Evolutionary conservation across 30 jellyfish, hydroid and myxozoan species (phyloP).

Genomic region (Aurelia aurita): DNA sequence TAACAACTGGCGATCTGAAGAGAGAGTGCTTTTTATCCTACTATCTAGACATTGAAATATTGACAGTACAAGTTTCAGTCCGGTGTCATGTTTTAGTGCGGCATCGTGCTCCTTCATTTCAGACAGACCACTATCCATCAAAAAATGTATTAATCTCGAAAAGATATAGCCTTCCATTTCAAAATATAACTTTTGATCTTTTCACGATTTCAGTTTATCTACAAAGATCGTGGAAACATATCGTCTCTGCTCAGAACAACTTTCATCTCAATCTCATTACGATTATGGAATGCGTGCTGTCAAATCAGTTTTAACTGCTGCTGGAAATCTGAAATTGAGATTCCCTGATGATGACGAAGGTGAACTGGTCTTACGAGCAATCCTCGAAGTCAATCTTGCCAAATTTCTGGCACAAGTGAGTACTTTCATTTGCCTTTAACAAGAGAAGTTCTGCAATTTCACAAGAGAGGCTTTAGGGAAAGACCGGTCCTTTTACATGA

Average conservation of each 20-base stretch:
- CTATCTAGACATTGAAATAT: no score
- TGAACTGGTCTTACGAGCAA: conserved; percentile 87
- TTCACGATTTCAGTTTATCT: conserved; percentile 63
- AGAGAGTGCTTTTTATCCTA: no score
- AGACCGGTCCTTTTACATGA: no score
- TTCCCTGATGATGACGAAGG: conserved; percentile 83
- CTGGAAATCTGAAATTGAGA: conserved; percentile 89
- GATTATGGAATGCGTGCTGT: conserved; percentile 99
- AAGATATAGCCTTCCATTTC: not conserved
- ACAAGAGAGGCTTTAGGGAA: no score
- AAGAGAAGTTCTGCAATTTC: no score
- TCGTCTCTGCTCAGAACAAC: conserved; percentile 91
- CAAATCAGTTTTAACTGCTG: conserved; percentile 92
- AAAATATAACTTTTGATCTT: not conserved
- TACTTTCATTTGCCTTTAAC: no score
- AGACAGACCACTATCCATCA: no score
- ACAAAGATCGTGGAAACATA: conserved; percentile 93
- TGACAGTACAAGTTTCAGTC: no score
- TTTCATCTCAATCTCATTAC: conserved; percentile 94
- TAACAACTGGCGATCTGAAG: no score
- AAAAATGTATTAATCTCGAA: no score
- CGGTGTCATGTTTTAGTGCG: no score
- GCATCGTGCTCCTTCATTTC: no score
- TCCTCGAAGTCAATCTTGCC: conserved; percentile 93
- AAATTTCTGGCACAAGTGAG: conserved; percentile 92